These are phyloP conservation scores for Xiphophorus hellerii DNA, from an alignment of 2,113 vertebrate species.

Conservation along the genomic window DNA sequence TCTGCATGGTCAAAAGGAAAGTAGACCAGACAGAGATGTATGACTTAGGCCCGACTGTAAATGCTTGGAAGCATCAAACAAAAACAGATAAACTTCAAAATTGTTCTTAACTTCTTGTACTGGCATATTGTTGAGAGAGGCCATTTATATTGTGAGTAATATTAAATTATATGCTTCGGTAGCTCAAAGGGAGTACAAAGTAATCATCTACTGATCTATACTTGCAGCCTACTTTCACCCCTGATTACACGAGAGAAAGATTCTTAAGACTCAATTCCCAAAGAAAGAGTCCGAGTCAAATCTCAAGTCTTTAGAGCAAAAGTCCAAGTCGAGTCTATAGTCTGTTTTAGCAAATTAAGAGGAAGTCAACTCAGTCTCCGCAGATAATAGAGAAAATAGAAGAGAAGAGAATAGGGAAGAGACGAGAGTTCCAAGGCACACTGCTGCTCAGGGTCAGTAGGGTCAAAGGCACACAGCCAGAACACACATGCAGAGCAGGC, in stretches of 20 bases:
- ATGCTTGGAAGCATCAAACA: background rate
- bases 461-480: slow-evolving; percentile 73
- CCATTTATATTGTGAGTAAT: background rate
- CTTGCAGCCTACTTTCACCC: background rate
- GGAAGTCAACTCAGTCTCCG: background rate
- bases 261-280: no score
- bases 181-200: background rate
- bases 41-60: background rate
- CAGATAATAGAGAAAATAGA: background rate
- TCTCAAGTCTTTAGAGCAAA: background rate
- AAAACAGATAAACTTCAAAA: background rate
- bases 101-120: background rate
- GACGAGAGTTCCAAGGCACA: slow-evolving; percentile 55
- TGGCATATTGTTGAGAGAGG: background rate
- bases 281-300: no score
- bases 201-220: background rate
- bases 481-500: slow-evolving; percentile 74
- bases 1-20: background rate
- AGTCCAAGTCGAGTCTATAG: background rate
- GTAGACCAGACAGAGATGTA: background rate
- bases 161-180: background rate
- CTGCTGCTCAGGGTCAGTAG: slow-evolving; percentile 71
- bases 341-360: background rate
- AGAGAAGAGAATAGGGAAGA: background rate
- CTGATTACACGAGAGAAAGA: background rate